Conservation (phyloP, 1,140 invertebrate species). For the Achroia grisella region DNA sequence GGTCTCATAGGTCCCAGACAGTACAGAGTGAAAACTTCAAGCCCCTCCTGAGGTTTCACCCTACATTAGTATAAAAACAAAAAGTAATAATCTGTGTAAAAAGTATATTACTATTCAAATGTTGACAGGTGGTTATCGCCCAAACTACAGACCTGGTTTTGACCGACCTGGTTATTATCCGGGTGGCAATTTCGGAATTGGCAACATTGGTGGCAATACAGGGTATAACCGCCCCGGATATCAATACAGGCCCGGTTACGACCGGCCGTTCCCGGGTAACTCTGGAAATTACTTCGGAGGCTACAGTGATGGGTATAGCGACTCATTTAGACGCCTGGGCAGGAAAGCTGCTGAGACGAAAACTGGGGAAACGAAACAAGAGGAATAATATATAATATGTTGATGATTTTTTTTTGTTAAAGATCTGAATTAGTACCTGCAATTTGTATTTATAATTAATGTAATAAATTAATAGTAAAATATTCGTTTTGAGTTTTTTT, state of each 20-base stretch:
- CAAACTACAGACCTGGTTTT: slow-evolving; percentile 35
- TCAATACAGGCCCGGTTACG: slow-evolving; percentile 30
- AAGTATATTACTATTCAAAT: not conserved
- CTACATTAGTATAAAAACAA: too few species aligned
- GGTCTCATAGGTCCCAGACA: too few species aligned
- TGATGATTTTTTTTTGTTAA: slow-evolving; percentile 1
- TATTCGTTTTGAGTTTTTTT: not conserved
- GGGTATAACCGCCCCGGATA: slow-evolving; percentile 26
- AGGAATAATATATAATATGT: slow-evolving; percentile 12
- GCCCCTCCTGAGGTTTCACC: too few species aligned
- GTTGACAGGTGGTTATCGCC: slow-evolving; percentile 30
- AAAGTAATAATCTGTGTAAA: too few species aligned
- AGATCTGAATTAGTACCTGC: slow-evolving; percentile 7
- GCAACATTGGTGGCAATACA: slow-evolving; percentile 18
- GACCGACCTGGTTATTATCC: slow-evolving; percentile 28
- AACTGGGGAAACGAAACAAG: slow-evolving; percentile 14
- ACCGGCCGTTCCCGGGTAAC: slow-evolving; percentile 28
- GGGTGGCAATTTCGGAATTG: slow-evolving; percentile 14
- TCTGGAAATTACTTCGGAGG: slow-evolving; percentile 36
- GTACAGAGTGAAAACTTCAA: too few species aligned
- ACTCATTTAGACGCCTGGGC: slow-evolving; percentile 34
- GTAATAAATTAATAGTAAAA: not conserved
- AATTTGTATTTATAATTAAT: slow-evolving; percentile 12
- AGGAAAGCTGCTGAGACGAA: slow-evolving; percentile 37
- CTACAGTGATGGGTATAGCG: slow-evolving; percentile 37